A percentile compares a stretch with the other conserved stretches of the same genome.
These are phyloP conservation scores for Varanus salvator DNA, from an alignment of 2,113 vertebrate genomes.

Conservation along the genomic window DNA sequence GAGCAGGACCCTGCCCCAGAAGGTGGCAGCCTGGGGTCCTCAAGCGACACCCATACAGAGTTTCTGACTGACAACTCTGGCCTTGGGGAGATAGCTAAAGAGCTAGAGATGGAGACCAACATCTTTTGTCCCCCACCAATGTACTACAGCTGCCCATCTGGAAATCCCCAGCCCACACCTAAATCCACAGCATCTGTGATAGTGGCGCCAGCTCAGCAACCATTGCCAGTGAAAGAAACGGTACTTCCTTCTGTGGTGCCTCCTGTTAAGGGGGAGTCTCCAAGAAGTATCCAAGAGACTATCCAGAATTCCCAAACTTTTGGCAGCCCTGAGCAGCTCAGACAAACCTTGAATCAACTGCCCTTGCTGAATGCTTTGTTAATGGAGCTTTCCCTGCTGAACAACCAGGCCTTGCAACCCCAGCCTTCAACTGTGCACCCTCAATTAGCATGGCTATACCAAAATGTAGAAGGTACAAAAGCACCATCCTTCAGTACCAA, in stretches of 20 bases:
- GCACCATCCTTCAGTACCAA: not conserved
- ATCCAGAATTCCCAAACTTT: too few species aligned
- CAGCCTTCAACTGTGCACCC: conserved; percentile 9
- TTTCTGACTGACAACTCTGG: not conserved
- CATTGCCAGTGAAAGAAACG: not conserved
- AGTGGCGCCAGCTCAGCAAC: conserved; percentile 16
- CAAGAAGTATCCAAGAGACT: not conserved
- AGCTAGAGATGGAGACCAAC: conserved; percentile 66
- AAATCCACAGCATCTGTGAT: not conserved
- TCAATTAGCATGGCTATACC: conserved; percentile 74
- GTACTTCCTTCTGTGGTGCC: not conserved
- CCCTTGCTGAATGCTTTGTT: conserved; percentile 89
- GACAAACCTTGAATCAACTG: conserved; percentile 73
- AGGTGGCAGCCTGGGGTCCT: not conserved
- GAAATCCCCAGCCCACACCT: conserved; percentile 1
- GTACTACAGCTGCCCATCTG: conserved; percentile 78
- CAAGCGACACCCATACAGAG: conserved; percentile 42
- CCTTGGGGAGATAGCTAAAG: conserved; percentile 37
- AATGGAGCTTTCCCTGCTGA: conserved; percentile 85
- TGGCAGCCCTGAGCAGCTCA: not conserved
- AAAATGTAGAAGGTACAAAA: conserved; percentile 13
- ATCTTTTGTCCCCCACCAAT: conserved; percentile 86
- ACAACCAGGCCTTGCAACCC: conserved; percentile 51
- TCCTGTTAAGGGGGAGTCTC: not conserved
- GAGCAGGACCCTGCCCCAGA: not conserved